Base-by-base conservation (phyloP, 2,888 invertebrate genomes). In the Drosophila stalkeri region DNA sequence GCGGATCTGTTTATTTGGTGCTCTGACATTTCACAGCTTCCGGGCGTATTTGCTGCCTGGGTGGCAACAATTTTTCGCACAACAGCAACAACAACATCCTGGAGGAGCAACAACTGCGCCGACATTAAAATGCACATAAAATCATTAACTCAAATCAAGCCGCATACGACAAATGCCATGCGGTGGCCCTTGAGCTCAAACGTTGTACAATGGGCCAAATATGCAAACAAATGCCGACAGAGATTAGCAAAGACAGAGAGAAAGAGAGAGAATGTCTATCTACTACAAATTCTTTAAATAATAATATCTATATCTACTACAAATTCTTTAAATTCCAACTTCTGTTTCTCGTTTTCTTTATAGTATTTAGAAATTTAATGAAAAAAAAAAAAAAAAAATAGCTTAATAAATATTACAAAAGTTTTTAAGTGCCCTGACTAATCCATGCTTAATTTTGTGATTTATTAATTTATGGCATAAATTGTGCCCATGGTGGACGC, bases 121-220 rank as follows among this genome's bases (percentile, higher is more conserved):
- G 61, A 68, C 77, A 82, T 80, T 84, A 84, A 84, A 77, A 77
- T 80, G 72, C 75, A 71, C 80, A 82, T 85, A 71, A 82, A 82
- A 85, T 80, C 75, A 85, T 82, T 84, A 72, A 75, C 85, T 85
- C 65, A 82, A 75, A 79, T 72, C 59, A 66, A 66, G 66, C 51
- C 51, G 60, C 33, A 41, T 31, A 41, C 46, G 60, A 41, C 68
- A 31, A 39, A 14, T 54, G 54, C 41, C 18, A 16, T 16, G 44
- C 12, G 41, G 41, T 27, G 41, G 51, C 37, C 18, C 46, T 41
- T 64, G 55, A 54, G 54, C 14, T 31, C 9, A n/a, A 56, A 8
- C 56, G 35, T 6, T 27, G 31, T 44, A 46, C 59, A 23, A 23
- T 57, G 57, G 67, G 44, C 37, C 41, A 18, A 3, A 37, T 12